A percentile compares a stretch with the other conserved stretches of the same genome.
These are phyloP conservation scores for Acestrorhynchus altus DNA, from an alignment of 2,797 vertebrate genomes.

Conservation along the genomic window DNA sequence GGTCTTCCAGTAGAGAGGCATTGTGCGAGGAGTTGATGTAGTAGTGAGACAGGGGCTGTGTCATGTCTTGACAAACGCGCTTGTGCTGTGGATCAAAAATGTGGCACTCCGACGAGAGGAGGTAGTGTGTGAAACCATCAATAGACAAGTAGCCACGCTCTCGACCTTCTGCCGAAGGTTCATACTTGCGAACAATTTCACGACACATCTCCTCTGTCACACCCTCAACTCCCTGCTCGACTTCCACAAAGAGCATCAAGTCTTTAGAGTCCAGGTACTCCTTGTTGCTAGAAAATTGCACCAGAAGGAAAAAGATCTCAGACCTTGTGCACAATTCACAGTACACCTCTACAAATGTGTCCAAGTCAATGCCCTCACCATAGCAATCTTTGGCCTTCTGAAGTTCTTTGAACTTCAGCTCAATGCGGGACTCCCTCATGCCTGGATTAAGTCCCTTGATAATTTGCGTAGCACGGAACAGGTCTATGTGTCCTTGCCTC, in stretches of 20 bases:
- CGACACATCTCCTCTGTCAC: constrained; percentile 88
- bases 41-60: constrained; percentile 90
- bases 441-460: constrained; percentile 91
- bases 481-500: constrained; percentile 83
- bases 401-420: constrained; percentile 92
- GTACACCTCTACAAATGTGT: constrained; percentile 88
- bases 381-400: constrained; percentile 87
- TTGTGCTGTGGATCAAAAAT: constrained; percentile 94
- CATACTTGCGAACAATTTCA: constrained; percentile 87
- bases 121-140: constrained; percentile 92
- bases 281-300: constrained; percentile 96
- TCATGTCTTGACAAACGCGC: constrained; percentile 92
- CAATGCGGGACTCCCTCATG: constrained; percentile 89
- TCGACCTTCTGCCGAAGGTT: constrained; percentile 88
- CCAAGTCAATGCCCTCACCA: constrained; percentile 80
- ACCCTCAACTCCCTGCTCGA: constrained; percentile 91
- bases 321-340: constrained; percentile 92
- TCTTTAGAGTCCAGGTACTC: constrained; percentile 92
- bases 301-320: constrained; percentile 90
- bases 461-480: constrained; percentile 87
- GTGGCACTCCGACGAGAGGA: constrained; percentile 91
- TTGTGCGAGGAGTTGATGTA: constrained; percentile 94
- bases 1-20: constrained; percentile 88
- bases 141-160: constrained; percentile 88
- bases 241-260: constrained; percentile 89